phyloP scores from a whole-genome alignment of 37 sponge, comb jelly and placozoan genomes.

The Ephydatia muelleri region DNA sequence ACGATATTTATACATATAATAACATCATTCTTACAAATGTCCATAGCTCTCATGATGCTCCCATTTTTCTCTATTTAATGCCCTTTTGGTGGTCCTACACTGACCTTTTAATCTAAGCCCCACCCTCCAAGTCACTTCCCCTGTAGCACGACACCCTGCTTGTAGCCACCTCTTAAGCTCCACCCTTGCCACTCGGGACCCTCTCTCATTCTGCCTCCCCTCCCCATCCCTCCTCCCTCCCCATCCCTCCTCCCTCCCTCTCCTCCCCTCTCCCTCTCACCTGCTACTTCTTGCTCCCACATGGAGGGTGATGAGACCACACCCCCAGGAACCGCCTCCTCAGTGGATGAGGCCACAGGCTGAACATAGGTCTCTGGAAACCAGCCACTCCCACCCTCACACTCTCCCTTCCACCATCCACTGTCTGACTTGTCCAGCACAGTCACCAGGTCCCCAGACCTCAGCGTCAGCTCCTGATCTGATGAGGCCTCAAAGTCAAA shows the following conservation, averaged over 20 bases:
- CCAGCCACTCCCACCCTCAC: slow-evolving; percentile 63
- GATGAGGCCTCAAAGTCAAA: slow-evolving; percentile 35
- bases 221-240: neutral
- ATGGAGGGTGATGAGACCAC: neutral
- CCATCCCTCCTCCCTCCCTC: slow-evolving; percentile 2
- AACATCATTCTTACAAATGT: neutral
- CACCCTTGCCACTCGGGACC: neutral
- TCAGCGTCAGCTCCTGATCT: slow-evolving; percentile 58
- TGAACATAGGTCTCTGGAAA: slow-evolving; percentile 62
- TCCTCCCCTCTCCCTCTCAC: neutral
- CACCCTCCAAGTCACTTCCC: no score
- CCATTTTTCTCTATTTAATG: no score
- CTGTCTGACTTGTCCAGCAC: slow-evolving; percentile 64
- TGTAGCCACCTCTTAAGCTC: neutral
- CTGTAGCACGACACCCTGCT: no score
- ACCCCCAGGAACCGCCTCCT: neutral
- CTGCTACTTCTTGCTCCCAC: neutral
- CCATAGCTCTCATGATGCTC: neutral
- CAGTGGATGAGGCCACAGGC: neutral
- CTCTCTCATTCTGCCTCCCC: neutral
- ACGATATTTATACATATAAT: no score
- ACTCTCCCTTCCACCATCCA: slow-evolving; percentile 74
- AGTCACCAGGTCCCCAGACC: slow-evolving; percentile 47
- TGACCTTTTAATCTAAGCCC: no score
- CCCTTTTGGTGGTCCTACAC: no score